Conservation (phyloP, 1,140 invertebrate genomes). For the Bicyclus anynana region DNA sequence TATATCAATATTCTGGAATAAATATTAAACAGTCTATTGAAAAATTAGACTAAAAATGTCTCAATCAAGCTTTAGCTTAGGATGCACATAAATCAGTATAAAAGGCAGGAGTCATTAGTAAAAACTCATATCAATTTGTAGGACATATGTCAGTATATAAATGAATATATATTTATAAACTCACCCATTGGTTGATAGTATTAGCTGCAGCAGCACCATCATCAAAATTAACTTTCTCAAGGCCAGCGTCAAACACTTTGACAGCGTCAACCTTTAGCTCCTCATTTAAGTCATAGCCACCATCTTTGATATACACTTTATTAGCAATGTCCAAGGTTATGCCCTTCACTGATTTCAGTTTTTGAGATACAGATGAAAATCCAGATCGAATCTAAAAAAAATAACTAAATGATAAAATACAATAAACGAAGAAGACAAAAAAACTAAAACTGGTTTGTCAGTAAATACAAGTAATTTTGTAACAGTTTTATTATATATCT, state of each 20-base stretch:
- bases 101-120: too few species aligned
- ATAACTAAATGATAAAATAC: not conserved
- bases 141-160: too few species aligned
- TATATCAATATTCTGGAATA: too few species aligned
- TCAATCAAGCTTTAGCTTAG: too few species aligned
- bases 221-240: constrained; percentile 59
- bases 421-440: not conserved
- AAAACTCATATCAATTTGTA: too few species aligned
- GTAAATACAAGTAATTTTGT: too few species aligned
- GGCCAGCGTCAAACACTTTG: constrained; percentile 56
- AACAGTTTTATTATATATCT: too few species aligned
- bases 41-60: too few species aligned
- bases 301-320: constrained; percentile 61
- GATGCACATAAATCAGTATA: too few species aligned
- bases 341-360: constrained; percentile 51
- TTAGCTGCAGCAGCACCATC: constrained; percentile 33
- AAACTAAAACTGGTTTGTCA: too few species aligned
- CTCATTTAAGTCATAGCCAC: constrained; percentile 47
- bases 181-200: constrained; percentile 61
- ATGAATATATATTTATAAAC: not conserved
- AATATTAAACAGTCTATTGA: too few species aligned
- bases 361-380: constrained; percentile 44
- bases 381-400: constrained; percentile 57
- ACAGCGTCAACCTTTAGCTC: constrained; percentile 56
- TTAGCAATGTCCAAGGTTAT: constrained; percentile 63